Evolutionary conservation across 2,888 invertebrate genomes (phyloP), one percentile per base, ranked within the genome.

Genomic region (Heliconius hortense): DNA sequence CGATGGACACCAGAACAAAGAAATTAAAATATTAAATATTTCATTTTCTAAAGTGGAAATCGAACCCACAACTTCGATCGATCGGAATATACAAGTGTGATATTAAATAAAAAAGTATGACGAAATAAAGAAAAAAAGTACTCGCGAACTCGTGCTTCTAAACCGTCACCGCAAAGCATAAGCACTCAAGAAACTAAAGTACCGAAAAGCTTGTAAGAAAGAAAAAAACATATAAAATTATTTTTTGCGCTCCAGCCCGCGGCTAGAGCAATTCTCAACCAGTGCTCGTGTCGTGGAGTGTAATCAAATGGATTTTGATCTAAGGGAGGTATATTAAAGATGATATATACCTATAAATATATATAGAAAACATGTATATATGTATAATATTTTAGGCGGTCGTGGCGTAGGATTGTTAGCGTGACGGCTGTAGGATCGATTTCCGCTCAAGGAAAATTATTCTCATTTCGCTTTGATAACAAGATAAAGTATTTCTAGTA

Each of bases 211-310:
- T 74, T 77, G 79, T 78, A 78, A 79, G 77, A 77, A 81, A 76
- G 79, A 80, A 70, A 74, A 48, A 64, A 80, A 82, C 80, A 80
- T 79, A 80, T 81, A 80, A 81, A 78, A 82, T 82, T 80, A 81
- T 80, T 81, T 81, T 82, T 81, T 82, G 81, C 81, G 81, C 80
- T 80, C 77, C 76, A 78, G 77, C 77, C 77, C 74, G 77, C 71
- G 76, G 77, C 77, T 74, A 69, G 69, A 28, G 69, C 74, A 76
- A 74, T 72, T 64, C 76, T 66, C 76, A 43, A 56, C 15, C 70
- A 53, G 72, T 56, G 73, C 73, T 73, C 68, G 71, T 76, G 59
- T 72, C 76, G 67, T 74, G 73, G 70, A 63, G 43, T 48, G 63
- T 63, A 59, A 64, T 35, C 64, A 63, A 64, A 70, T 71, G 70